Conservation (phyloP, 2,888 invertebrate species). For the Xestia rhomboidea region DNA sequence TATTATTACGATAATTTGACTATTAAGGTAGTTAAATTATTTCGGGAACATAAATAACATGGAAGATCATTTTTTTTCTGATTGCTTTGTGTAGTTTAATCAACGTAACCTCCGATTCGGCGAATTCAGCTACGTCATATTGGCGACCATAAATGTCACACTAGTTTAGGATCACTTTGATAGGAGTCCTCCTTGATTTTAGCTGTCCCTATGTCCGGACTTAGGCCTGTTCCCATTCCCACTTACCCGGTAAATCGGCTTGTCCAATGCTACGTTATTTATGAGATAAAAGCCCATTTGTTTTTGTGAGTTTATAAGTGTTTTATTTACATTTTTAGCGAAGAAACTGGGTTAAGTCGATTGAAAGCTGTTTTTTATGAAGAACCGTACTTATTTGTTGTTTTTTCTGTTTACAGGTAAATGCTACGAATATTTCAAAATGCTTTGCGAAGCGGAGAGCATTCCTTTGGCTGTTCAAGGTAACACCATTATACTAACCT, state of each 20-base stretch:
- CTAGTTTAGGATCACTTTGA: constrained; percentile 14
- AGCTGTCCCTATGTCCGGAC: constrained; percentile 8
- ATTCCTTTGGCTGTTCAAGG: not conserved
- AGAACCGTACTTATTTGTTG: constrained; percentile 30
- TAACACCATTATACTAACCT: constrained; percentile 5
- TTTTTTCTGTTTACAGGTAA: constrained; percentile 59
- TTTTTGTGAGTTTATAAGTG: constrained; percentile 32
- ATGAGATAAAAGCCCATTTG: constrained; percentile 45
- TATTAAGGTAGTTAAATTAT: too few species aligned
- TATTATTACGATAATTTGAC: too few species aligned
- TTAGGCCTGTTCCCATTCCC: constrained; percentile 11
- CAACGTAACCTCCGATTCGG: not conserved
- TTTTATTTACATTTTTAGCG: constrained; percentile 25
- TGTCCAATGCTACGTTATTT: constrained; percentile 54
- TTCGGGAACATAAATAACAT: too few species aligned
- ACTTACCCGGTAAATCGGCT: constrained; percentile 31
- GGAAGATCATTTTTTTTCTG: too few species aligned
- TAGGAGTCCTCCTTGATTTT: constrained; percentile 38
- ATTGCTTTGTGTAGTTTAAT: not conserved
- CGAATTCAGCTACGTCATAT: not conserved
- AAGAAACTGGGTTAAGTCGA: constrained; percentile 32
- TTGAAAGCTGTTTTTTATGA: constrained; percentile 31
- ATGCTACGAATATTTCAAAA: not conserved
- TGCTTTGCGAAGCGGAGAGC: not conserved
- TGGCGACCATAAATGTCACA: constrained; percentile 1